These are phyloP conservation scores for Pyrgilauda ruficollis DNA, from an alignment of 2,113 vertebrate species.

Conservation along the genomic window DNA sequence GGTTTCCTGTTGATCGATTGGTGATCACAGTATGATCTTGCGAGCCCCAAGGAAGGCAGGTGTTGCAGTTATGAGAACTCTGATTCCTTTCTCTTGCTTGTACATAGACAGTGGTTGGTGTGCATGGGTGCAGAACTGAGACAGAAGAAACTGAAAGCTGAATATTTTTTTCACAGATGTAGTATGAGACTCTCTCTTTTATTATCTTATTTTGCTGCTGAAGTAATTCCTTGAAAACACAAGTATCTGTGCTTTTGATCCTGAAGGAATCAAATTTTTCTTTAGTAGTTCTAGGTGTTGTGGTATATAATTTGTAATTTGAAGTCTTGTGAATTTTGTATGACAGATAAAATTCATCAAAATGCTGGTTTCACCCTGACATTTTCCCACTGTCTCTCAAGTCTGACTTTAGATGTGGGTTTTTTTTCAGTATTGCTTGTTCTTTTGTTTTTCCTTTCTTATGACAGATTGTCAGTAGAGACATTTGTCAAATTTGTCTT, in stretches of 20 bases:
- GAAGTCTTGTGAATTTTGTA: not conserved
- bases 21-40: constrained; percentile 40
- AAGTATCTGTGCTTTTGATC: not conserved
- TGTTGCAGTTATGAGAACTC: constrained; percentile 7
- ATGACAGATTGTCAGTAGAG: not conserved
- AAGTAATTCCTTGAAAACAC: not conserved
- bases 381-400: not conserved
- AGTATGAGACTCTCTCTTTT: not conserved
- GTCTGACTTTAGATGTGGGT: not conserved
- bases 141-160: not conserved
- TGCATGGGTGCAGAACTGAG: not conserved
- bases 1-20: constrained; percentile 65
- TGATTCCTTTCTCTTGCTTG: not conserved
- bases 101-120: not conserved
- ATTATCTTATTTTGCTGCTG: not conserved
- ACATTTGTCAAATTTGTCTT: not conserved
- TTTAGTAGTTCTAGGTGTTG: not conserved
- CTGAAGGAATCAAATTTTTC: not conserved
- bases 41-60: constrained; percentile 11
- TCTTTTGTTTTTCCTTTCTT: not conserved
- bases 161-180: not conserved
- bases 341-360: not conserved
- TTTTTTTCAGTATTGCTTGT: not conserved
- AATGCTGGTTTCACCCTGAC: not conserved
- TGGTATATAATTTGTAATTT: not conserved